phyloP scores from a whole-genome alignment of 1,140 invertebrate species.

The Achatina immaculata region DNA sequence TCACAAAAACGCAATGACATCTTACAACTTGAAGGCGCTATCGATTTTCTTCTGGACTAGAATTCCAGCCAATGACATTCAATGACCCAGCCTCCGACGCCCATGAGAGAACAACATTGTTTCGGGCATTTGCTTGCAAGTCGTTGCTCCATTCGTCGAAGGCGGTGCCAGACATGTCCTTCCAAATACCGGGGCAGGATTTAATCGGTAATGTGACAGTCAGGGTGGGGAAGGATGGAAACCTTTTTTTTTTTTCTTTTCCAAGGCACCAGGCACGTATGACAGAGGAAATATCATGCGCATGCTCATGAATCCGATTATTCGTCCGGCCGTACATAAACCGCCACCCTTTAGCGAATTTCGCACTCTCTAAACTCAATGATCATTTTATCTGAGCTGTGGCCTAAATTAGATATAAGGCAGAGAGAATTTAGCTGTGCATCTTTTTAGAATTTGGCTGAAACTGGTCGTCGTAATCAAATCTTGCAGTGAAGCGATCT shows the following conservation, averaged over 20 bases:
- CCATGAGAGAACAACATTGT: neutral
- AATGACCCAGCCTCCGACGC: too few relatives aligned
- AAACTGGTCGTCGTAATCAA: slow-evolving; percentile 34
- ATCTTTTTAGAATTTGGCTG: slow-evolving; percentile 27
- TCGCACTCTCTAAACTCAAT: slow-evolving; percentile 47
- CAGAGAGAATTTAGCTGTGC: slow-evolving; percentile 44
- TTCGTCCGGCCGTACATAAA: slow-evolving; percentile 39
- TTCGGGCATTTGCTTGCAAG: neutral
- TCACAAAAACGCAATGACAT: too few relatives aligned
- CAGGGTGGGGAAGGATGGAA: neutral
- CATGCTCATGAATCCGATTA: slow-evolving; percentile 32
- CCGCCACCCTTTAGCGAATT: slow-evolving; percentile 36
- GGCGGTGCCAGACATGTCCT: slow-evolving; percentile 20
- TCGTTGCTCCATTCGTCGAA: slow-evolving; percentile 6
- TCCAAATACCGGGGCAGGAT: neutral
- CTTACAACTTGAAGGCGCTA: neutral
- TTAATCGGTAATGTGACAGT: neutral
- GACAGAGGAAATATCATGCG: neutral
- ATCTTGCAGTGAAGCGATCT: slow-evolving; percentile 36
- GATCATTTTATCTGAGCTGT: slow-evolving; percentile 40
- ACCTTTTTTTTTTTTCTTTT: too few relatives aligned
- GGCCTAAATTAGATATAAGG: slow-evolving; percentile 45
- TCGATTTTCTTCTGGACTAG: neutral
- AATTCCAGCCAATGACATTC: neutral
- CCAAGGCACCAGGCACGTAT: neutral